Evolutionary conservation across 2,113 vertebrate species (phyloP), one percentile per base, ranked within the genome.

Genomic region (Mustela lutreola): DNA sequence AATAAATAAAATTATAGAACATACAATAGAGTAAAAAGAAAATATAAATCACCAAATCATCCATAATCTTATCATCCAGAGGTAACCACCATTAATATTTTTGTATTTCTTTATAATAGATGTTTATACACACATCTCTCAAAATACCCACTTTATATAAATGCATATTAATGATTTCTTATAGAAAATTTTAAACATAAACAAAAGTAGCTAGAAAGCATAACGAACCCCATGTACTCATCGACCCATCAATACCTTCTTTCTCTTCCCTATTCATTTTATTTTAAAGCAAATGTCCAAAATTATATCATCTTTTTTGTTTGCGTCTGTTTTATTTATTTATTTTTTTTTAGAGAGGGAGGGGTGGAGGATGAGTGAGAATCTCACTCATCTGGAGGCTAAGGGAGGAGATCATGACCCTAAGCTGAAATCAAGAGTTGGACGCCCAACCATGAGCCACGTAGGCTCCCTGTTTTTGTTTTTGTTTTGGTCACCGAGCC

Each of bases 241-340:
- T 92, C 39, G 81, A 22, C 22, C 26, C n/a, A 56, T 67, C 45
- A n/a, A 26, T 39, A 56, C 26, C 6, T 5, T 48, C 28, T 84
- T 50, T 36, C 4, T 42, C 33, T 39, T 81, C 26, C 11, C 26
- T 48, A 50, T 5, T 56, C 15, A 48, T 62, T 50, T 91, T 89
- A 94, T 93, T 95, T 92, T 87, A 92, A 96, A 87, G 39, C 62
- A 86, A 95, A 73, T 67, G 7, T n/a, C 67, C n/a, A 33, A 70
- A 19, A n/a, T 70, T n/a, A n/a, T 19, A 70, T n/a, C 67, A 9
- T 70, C 67, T n/a, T n/a, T n/a, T 70, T 70, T n/a, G 65, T 67
- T 33, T 16, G 65, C 16, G 16, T 70, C 19, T n/a, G 65, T 8
- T 18, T 70, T n/a, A n/a, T 16, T n/a, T n/a, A n/a, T 67, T n/a